Evolutionary conservation across 2,888 invertebrate species (phyloP), one percentile per base, ranked within the genome.

Genomic region (Teleiodes luculella): DNA sequence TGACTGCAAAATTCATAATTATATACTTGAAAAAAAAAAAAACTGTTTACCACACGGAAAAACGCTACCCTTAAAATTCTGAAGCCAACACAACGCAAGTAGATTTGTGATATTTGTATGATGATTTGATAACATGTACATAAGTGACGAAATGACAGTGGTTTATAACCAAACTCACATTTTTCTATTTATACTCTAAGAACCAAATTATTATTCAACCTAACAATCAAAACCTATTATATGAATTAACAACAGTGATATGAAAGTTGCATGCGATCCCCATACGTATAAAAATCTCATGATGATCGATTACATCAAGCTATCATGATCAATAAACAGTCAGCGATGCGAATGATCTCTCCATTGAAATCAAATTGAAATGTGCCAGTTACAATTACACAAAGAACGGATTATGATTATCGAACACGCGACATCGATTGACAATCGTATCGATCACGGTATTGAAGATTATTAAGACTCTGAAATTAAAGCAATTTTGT

Each of bases 371-470:
- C 31, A 10, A 11, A 47, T 33, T 31, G 31, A 43, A 31, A 47
- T 33, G 31, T 14, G 30, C n/a, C 31, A 16, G 39, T 41, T 18
- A 41, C 39, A 10, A 43, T 43, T 43, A 43, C 43, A 28, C 24
- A 43, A 13, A n/a, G 43, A 43, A 20, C 43, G 43, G 43, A 28
- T 43, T 49, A 54, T 28, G 43, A 43, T 43, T 49, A 54, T 24
- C 36, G 28, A 31, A 14, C 45, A 50, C 49, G 54, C 54, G 50
- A 54, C 28, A 36, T 45, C 28, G 36, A 30, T 24, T 13, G 28
- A 43, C 28, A 20, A 20, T 24, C 24, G 24, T 20, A 43, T 43
- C 7, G 11, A 37, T 37, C 37, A 37, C n/a, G n/a, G n/a, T n/a
- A n/a, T n/a, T 37, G 6, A 13, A 37, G 16, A n/a, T 13, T 13